Evolutionary conservation across 2,797 vertebrate species (phyloP).

Genomic region (Decapterus maruadsi): DNA sequence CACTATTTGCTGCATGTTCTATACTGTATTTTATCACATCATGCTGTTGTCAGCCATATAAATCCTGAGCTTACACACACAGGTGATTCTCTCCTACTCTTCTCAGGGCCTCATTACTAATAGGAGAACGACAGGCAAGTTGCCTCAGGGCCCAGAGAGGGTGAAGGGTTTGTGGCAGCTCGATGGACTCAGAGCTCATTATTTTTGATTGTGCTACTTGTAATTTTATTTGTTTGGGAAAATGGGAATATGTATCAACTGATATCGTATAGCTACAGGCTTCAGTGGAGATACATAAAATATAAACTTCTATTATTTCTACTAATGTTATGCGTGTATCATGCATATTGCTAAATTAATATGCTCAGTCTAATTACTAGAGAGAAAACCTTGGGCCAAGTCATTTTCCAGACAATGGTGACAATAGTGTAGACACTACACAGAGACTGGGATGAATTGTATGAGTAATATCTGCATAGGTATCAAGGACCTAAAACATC

Average conservation of each 20-base stretch:
- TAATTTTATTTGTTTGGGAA: conserved; percentile 2
- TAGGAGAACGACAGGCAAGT: background rate
- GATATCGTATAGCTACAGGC: background rate
- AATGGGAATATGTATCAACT: background rate
- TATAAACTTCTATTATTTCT: background rate
- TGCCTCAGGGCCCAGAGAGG: background rate
- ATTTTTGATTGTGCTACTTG: background rate
- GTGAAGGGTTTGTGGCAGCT: conserved; percentile 3
- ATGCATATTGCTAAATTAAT: conserved; percentile 5
- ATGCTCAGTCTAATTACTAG: background rate
- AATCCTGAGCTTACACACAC: background rate
- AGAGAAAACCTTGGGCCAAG: background rate
- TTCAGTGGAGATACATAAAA: no score
- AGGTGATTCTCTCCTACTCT: conserved; percentile 2
- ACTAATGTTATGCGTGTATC: background rate
- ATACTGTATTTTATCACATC: background rate
- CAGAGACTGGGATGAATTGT: background rate
- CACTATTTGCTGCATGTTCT: background rate
- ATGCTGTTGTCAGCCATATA: conserved; percentile 13
- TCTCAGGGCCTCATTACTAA: background rate
- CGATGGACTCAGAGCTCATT: background rate
- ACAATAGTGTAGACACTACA: background rate
- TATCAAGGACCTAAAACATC: background rate
- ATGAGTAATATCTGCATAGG: conserved; percentile 1
- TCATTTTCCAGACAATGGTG: background rate